phyloP scores from a whole-genome alignment of 2,888 invertebrate genomes.

The Brachypalpus laphriformis region DNA sequence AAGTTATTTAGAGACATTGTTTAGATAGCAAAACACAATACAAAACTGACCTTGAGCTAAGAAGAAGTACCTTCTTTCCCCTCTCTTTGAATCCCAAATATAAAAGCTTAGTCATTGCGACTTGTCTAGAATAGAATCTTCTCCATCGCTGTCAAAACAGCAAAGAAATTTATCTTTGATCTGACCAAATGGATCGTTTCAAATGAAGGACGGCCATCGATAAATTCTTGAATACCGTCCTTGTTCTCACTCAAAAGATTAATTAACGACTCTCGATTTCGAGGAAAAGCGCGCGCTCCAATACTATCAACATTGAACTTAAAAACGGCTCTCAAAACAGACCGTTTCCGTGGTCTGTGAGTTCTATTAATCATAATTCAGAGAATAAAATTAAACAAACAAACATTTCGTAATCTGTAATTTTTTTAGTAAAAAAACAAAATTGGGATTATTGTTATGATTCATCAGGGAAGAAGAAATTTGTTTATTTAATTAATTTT shows the following conservation, averaged over 20 bases:
- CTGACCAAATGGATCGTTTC: constrained; percentile 13
- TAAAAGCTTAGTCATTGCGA: not conserved
- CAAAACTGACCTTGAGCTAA: not conserved
- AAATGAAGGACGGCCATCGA: not conserved
- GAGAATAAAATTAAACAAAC: not conserved
- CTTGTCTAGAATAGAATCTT: not conserved
- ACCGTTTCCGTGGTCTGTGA: not conserved
- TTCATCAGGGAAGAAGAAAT: not conserved
- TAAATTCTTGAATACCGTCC: not conserved
- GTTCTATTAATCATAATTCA: constrained; percentile 25
- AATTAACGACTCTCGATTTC: not conserved
- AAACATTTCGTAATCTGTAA: not conserved
- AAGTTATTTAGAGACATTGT: too few species aligned
- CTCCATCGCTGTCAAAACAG: not conserved
- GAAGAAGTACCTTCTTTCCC: too few species aligned
- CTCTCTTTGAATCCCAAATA: too few species aligned
- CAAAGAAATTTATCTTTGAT: not conserved
- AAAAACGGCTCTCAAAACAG: not conserved
- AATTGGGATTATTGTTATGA: not conserved
- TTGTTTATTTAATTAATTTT: not conserved
- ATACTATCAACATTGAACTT: not conserved
- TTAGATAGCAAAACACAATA: not conserved
- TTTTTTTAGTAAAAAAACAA: not conserved
- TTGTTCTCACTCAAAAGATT: constrained; percentile 3
- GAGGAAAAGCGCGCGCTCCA: not conserved